Evolutionary conservation across 1,140 invertebrate species (phyloP).

Genomic region (Archivesica marissinica): DNA sequence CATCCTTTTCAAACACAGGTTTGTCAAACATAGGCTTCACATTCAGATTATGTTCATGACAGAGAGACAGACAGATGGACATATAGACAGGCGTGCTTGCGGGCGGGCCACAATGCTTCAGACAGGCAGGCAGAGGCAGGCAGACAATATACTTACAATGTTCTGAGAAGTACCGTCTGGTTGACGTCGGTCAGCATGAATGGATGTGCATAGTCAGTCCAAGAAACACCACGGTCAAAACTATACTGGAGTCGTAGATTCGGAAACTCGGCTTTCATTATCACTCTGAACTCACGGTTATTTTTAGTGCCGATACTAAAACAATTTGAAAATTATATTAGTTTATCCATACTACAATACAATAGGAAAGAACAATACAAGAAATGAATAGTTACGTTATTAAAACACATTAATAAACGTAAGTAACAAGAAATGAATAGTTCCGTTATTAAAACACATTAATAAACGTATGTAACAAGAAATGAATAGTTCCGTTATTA

Average conservation of each 20-base stretch:
- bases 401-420: neutral
- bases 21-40: neutral
- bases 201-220: conserved; percentile 51
- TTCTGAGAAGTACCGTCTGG: conserved; percentile 16
- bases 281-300: conserved; percentile 40
- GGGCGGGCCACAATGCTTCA: neutral
- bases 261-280: conserved; percentile 61
- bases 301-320: conserved; percentile 40
- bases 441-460: no score
- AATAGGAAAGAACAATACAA: neutral
- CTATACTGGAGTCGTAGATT: conserved; percentile 69
- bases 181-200: conserved; percentile 39
- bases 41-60: neutral
- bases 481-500: no score
- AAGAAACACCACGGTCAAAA: conserved; percentile 62
- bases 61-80: neutral
- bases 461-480: no score
- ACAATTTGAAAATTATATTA: neutral
- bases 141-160: conserved; percentile 29
- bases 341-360: neutral
- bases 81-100: neutral
- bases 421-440: no score
- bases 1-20: neutral
- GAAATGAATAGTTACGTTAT: no score
- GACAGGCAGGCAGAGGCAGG: neutral